Base-by-base conservation (phyloP, 2,888 invertebrate species). In the Teleogryllus oceanicus region DNA sequence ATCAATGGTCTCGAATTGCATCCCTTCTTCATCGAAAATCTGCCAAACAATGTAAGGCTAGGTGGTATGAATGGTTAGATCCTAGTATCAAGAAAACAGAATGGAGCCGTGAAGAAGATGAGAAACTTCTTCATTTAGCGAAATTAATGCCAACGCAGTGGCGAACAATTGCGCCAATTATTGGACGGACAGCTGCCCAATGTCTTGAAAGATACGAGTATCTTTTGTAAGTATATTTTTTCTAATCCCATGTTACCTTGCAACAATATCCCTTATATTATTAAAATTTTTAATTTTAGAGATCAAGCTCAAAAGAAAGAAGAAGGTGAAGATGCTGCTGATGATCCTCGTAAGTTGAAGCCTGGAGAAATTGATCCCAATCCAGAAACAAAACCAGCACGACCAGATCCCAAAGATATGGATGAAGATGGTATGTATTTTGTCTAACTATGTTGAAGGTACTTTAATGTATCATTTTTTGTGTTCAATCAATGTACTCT, bases 121-220 rank as follows among this genome's bases (percentile, higher is more conserved):
- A 99, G 86, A 99, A 98, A 87, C 89, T 99, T 21, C 89, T 99
- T 49, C 99, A 99, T 89, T 89, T 99, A 86, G 99, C 99, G 79
- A 99, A 99, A 88, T 88, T 99, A 83, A 99, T 99, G 99, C 99
- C 99, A 0, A 99, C 99, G 0, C 99, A 99, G 86, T 99, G 99
- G 99, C 90, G 99, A 84, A 99, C 99, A 2, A 99, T 99, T 83
- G 99, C 99, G 1, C 99, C 99, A 0, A 99, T 99, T 82, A 98
- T 99, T 86, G 99, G 99, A 5, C 91, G 99, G 79, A 99, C 99
- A 0, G 99, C 99, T 4, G 98, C 99, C 0, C 99, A 99, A 87
- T 99, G 99, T 86, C 89, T 99, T 82, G 99, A 99, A 86, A 91
- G 98, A 88, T 99, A 98, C 88, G 98, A 99, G 90, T 96, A 94